These are phyloP conservation scores for Ephestia elutella DNA, from an alignment of 1,140 invertebrate species.

Conservation along the genomic window DNA sequence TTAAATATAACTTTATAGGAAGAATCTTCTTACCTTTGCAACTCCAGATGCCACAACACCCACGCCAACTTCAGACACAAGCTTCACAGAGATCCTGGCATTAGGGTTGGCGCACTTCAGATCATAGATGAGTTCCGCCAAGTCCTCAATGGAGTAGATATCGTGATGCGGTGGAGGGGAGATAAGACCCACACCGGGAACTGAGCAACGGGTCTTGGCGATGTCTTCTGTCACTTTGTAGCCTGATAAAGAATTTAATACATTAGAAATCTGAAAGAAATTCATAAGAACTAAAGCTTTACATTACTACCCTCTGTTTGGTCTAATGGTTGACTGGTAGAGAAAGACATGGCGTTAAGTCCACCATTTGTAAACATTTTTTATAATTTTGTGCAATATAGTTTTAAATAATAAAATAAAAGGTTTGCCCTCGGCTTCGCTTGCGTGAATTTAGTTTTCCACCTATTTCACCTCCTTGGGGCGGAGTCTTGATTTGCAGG, in stretches of 20 bases:
- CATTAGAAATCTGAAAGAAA: too few species aligned
- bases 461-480: conserved; percentile 97
- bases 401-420: too few species aligned
- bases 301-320: too few species aligned
- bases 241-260: conserved; percentile 36
- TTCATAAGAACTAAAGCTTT: too few species aligned
- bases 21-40: conserved; percentile 92
- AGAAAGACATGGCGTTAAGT: too few species aligned
- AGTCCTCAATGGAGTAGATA: conserved; percentile 99
- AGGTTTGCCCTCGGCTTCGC: too few species aligned
- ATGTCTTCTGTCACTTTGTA: conserved; percentile 94
- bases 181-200: conserved; percentile 97
- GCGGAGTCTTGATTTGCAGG: conserved; percentile 99
- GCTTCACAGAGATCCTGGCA: conserved; percentile 96
- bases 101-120: conserved; percentile 97
- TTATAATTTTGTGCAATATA: too few species aligned
- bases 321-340: too few species aligned
- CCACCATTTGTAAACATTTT: too few species aligned
- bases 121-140: conserved; percentile 98
- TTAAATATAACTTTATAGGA: too few species aligned
- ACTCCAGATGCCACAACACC: conserved; percentile 98
- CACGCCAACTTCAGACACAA: conserved; percentile 98
- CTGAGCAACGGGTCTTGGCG: conserved; percentile 95
- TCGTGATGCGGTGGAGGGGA: conserved; percentile 99
- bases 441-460: too few species aligned